Evolutionary conservation across 2,113 vertebrate species (phyloP), one percentile per base, ranked within the genome.

Genomic region (Scortum barcoo): DNA sequence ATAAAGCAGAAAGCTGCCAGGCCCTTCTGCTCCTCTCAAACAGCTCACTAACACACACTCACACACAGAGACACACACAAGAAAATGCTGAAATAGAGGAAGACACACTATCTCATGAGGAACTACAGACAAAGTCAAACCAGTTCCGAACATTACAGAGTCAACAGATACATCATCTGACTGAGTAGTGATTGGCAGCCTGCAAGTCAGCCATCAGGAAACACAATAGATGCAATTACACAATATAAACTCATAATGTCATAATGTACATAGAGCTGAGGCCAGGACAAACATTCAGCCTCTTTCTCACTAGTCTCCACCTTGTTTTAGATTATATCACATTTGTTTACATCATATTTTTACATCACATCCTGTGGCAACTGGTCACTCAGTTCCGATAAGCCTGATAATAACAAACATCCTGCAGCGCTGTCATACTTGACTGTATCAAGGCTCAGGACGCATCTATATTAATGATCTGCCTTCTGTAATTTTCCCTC

Each of bases 1-100:
- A 85, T 84, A 85, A 73, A 84, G 50, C 60, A 61, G 54, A 67
- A 42, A 58, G 73, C 68, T 80, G 58, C 44, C 81, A 74, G 68
- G 60, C n/a, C 51, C n/a, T 62, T 77, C 69, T 83, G 70, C 57
- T 77, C 60, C 51, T 67, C 58, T 36, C 17, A 61, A 30, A 42
- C 8, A 40, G 20, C n/a, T n/a, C n/a, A n/a, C n/a, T n/a, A n/a
- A n/a, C n/a, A n/a, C n/a, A n/a, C 75, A 86, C 79, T 66, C 68
- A 67, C 20, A 57, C 48, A 60, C 42, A 73, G 20, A 65, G 44
- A 53, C 12, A 74, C 48, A 46, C 54, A 70, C 40, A 79, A 26
- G 19, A 57, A 76, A 76, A 76, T 67, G 48, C 46, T 62, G 83
- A 89, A 84, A 89, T 50, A 87, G 61, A 68, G 77, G 63, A 81